Evolutionary conservation across 2,113 vertebrate species (phyloP).

Genomic region (Uropsilus gracilis): DNA sequence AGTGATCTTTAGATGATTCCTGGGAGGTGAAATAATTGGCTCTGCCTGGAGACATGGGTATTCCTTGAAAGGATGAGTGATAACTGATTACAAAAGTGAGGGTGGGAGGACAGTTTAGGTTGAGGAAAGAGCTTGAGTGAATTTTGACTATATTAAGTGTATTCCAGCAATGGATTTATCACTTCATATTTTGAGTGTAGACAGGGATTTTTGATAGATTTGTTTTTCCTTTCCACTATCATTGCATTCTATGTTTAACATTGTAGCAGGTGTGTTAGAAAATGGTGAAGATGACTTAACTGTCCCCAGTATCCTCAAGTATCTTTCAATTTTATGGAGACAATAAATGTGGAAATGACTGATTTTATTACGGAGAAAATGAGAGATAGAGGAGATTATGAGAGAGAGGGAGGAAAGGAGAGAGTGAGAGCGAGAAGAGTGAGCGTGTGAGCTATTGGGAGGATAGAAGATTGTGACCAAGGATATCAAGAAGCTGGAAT

Average conservation of each 20-base stretch:
- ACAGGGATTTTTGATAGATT: neutral
- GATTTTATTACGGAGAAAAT: neutral
- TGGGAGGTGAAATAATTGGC: neutral
- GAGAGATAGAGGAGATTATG: neutral
- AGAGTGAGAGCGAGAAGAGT: too few relatives aligned
- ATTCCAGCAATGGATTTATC: constrained; percentile 31
- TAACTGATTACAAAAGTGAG: neutral
- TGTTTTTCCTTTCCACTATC: neutral
- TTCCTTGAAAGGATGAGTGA: neutral
- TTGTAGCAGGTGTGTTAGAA: neutral
- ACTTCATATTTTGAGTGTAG: neutral
- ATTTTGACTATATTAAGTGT: neutral
- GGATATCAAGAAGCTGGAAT: neutral
- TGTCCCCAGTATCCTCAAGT: neutral
- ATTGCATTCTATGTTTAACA: neutral
- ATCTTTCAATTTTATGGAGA: neutral
- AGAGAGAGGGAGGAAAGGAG: too few relatives aligned
- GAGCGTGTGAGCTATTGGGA: too few relatives aligned
- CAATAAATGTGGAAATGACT: neutral
- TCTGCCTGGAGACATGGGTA: neutral
- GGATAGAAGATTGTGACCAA: neutral
- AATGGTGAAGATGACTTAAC: constrained; percentile 28
- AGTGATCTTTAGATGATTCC: neutral
- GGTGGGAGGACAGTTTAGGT: neutral
- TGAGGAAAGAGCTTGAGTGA: neutral